Conservation (phyloP, 2,888 invertebrate genomes). For the Rhopalosiphum nymphaeae region DNA sequence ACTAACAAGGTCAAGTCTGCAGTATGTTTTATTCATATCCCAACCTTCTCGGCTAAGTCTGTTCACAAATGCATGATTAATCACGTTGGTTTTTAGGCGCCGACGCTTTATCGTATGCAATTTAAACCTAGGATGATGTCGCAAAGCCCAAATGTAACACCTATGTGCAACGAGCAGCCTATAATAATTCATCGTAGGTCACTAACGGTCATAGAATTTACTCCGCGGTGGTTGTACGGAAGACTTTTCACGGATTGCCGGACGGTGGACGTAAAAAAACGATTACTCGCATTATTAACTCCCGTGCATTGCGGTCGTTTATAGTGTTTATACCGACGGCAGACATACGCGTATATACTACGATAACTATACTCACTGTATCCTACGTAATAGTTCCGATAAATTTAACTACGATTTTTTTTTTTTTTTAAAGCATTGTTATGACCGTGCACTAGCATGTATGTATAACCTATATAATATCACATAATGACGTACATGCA, state of each 20-base stretch:
- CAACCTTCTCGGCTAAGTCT: background rate
- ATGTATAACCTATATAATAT: background rate
- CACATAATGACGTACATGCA: background rate
- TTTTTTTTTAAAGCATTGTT: background rate
- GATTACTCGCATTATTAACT: background rate
- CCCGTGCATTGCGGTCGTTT: background rate
- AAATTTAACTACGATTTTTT: background rate
- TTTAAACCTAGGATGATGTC: background rate
- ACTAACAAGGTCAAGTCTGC: background rate
- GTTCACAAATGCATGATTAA: slow-evolving; percentile 19
- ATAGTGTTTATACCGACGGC: background rate
- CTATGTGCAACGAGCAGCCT: background rate
- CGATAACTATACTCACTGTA: background rate
- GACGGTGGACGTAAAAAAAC: background rate
- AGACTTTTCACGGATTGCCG: slow-evolving; percentile 9
- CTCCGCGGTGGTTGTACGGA: background rate
- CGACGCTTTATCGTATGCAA: background rate
- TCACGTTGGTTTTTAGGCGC: background rate
- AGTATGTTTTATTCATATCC: slow-evolving; percentile 28
- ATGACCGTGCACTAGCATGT: background rate
- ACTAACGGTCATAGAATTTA: background rate
- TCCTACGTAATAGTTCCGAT: background rate
- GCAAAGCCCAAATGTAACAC: background rate
- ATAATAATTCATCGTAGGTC: slow-evolving; percentile 30
- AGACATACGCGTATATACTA: background rate